Evolutionary conservation across 2,797 vertebrate species (phyloP).

Genomic region (Erethizon dorsatum): DNA sequence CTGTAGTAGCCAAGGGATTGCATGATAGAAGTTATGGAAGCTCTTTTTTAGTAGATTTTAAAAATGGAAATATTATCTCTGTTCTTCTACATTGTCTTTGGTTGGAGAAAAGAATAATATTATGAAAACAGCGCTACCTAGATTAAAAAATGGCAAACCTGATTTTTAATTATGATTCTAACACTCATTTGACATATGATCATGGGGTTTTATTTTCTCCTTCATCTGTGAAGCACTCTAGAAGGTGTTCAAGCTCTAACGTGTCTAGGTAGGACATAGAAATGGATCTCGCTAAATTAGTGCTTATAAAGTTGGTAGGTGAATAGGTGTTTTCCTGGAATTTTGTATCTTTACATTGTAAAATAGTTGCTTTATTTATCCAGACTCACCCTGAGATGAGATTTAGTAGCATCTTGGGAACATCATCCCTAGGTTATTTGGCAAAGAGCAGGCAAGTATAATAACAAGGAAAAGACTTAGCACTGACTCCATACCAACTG

Average conservation of each 20-base stretch:
- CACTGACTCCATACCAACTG: neutral
- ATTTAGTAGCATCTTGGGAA: slow-evolving; percentile 48
- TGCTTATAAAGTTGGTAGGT: slow-evolving; percentile 9
- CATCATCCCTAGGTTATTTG: neutral
- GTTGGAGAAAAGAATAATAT: slow-evolving; percentile 3
- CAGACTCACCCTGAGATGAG: neutral
- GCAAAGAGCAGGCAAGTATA: slow-evolving; percentile 15
- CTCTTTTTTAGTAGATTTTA: slow-evolving; percentile 38
- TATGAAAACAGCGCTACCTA: slow-evolving; percentile 38
- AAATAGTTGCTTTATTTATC: neutral
- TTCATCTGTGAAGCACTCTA: slow-evolving; percentile 19
- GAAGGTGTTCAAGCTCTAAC: slow-evolving; percentile 8
- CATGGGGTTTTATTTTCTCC: neutral
- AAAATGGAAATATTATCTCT: slow-evolving; percentile 10
- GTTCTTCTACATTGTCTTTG: slow-evolving; percentile 45
- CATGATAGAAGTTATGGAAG: neutral
- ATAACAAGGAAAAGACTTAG: neutral
- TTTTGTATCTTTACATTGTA: neutral
- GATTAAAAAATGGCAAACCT: slow-evolving; percentile 30
- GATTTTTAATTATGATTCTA: neutral
- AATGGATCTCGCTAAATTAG: neutral
- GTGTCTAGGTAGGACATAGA: neutral
- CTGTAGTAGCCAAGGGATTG: neutral
- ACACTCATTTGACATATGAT: neutral
- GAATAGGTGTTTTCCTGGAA: neutral